phyloP scores from a whole-genome alignment of 2,888 invertebrate genomes.

The Melitaea athalia region DNA sequence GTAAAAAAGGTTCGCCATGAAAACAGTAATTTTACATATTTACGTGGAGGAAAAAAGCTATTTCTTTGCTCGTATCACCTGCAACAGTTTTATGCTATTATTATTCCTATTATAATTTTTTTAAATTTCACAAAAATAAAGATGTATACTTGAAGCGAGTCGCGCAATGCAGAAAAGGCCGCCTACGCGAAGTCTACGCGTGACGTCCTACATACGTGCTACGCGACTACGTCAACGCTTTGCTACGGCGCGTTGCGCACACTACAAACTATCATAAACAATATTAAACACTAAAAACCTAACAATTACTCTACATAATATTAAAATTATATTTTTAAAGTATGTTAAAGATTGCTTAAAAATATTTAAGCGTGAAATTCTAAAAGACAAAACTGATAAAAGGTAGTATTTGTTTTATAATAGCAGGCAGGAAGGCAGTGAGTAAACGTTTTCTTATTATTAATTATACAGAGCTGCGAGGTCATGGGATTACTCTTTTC shows the following conservation, averaged over 20 bases:
- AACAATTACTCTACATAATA: too few species aligned
- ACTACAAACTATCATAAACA: constrained; percentile 39
- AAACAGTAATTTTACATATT: not conserved
- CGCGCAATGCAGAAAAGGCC: constrained; percentile 39
- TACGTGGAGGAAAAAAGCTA: not conserved
- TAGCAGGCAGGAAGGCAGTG: constrained; percentile 5
- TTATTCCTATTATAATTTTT: not conserved
- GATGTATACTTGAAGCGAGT: constrained; percentile 20
- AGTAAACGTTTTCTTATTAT: constrained; percentile 16
- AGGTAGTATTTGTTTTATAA: not conserved
- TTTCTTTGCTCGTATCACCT: not conserved
- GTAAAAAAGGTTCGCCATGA: not conserved
- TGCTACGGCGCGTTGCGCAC: constrained; percentile 52
- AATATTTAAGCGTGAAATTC: too few species aligned
- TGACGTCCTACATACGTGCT: constrained; percentile 42
- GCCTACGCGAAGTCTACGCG: constrained; percentile 41
- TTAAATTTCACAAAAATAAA: constrained; percentile 11
- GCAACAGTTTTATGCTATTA: not conserved
- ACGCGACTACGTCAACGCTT: constrained; percentile 48
- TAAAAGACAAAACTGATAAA: not conserved
- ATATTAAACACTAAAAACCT: not conserved
- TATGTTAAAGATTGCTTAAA: too few species aligned
- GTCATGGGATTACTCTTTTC: not conserved
- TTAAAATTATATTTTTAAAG: too few species aligned
- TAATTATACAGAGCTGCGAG: constrained; percentile 15